phyloP scores from a whole-genome alignment of 2,888 invertebrate genomes.

The Drosophila longiperda region DNA sequence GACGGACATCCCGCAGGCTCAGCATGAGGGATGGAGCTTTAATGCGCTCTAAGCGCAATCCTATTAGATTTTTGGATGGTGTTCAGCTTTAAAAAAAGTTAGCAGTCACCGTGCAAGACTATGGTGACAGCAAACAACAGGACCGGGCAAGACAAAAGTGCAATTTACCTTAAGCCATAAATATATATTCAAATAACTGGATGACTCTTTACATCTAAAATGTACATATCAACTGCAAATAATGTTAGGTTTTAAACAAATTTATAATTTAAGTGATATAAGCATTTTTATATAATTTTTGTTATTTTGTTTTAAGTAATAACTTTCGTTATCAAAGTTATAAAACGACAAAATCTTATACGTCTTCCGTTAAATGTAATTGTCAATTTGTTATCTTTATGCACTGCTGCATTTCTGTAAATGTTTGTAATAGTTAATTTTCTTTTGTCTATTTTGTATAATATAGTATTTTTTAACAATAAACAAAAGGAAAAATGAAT shows the following conservation, averaged over 20 bases:
- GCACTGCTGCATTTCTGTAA: not conserved
- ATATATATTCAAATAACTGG: not conserved
- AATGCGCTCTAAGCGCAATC: slow-evolving; percentile 64
- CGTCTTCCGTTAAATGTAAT: slow-evolving; percentile 50
- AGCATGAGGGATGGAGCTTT: slow-evolving; percentile 56
- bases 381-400: not conserved
- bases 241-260: not conserved
- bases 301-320: not conserved
- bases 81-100: slow-evolving; percentile 52
- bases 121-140: slow-evolving; percentile 26
- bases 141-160: slow-evolving; percentile 74
- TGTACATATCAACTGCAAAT: slow-evolving; percentile 1
- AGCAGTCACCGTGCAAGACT: slow-evolving; percentile 5
- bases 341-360: slow-evolving; percentile 41
- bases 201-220: not conserved
- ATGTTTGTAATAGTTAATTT: not conserved
- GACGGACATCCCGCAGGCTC: slow-evolving; percentile 12
- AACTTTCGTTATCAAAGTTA: not conserved
- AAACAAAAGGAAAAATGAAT: not conserved
- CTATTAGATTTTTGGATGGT: slow-evolving; percentile 44
- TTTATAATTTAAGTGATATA: not conserved
- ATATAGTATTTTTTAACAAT: not conserved
- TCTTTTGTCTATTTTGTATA: not conserved
- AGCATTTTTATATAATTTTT: not conserved
- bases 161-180: slow-evolving; percentile 50